These are phyloP conservation scores for Portevinia maculata DNA, from an alignment of 2,888 invertebrate species.

Conservation along the genomic window DNA sequence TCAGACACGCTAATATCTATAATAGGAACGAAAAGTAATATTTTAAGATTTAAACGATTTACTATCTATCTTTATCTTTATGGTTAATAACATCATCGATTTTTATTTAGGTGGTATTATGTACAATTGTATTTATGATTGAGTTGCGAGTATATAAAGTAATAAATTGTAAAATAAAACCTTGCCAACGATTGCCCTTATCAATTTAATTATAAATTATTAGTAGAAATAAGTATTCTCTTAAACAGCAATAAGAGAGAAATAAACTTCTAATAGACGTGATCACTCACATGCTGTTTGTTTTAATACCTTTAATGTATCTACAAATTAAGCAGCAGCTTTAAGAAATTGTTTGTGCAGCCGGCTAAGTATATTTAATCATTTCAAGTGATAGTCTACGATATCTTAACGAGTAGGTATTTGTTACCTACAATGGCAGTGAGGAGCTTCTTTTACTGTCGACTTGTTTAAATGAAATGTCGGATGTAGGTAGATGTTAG, in stretches of 20 bases:
- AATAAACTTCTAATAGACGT: neutral
- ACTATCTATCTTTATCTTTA: neutral
- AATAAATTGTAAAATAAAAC: slow-evolving; percentile 26
- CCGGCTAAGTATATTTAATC: slow-evolving; percentile 2
- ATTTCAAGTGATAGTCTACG: neutral
- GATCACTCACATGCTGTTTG: neutral
- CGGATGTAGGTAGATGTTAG: slow-evolving; percentile 1
- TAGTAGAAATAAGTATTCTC: neutral
- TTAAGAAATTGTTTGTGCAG: slow-evolving; percentile 8
- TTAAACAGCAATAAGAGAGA: slow-evolving; percentile 4
- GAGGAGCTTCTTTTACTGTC: slow-evolving; percentile 15
- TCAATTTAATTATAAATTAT: slow-evolving; percentile 3
- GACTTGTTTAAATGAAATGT: neutral
- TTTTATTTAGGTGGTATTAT: slow-evolving; percentile 19
- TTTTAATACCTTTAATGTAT: neutral
- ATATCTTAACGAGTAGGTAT: slow-evolving; percentile 2
- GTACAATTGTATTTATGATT: slow-evolving; percentile 6
- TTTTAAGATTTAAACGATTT: neutral
- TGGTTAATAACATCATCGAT: slow-evolving; percentile 12
- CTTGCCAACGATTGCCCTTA: neutral
- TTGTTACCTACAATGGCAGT: no score
- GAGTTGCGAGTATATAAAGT: neutral
- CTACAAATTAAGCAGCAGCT: neutral
- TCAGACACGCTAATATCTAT: neutral
- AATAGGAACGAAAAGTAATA: neutral